Evolutionary conservation across 2,797 vertebrate genomes (phyloP).

Genomic region (Centroberyx gerrardi): DNA sequence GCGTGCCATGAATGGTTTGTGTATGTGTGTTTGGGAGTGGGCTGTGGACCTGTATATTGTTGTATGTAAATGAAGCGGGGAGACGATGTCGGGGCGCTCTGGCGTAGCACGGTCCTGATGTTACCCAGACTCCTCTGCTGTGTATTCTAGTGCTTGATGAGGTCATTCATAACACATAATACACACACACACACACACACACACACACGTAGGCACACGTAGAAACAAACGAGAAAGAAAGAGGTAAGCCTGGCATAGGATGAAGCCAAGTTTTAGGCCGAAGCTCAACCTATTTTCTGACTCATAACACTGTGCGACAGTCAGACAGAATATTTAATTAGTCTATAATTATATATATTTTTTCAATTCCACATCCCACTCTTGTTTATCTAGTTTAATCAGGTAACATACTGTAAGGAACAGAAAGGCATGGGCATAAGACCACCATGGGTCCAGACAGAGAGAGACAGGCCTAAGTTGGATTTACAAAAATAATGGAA

Average conservation of each 20-base stretch:
- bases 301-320: too few relatives aligned
- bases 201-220: constrained; percentile 4
- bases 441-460: neutral
- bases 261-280: neutral
- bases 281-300: neutral
- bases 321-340: too few relatives aligned
- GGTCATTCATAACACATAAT: constrained; percentile 63
- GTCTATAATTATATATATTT: too few relatives aligned
- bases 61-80: constrained; percentile 79
- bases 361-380: too few relatives aligned
- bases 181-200: constrained; percentile 19
- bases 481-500: too few relatives aligned
- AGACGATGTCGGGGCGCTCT: constrained; percentile 46
- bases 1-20: constrained; percentile 72
- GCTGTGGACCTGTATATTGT: constrained; percentile 79
- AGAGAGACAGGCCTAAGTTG: neutral
- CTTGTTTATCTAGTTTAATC: too few relatives aligned
- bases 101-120: constrained; percentile 59
- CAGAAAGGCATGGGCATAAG: too few relatives aligned
- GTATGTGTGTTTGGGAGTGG: constrained; percentile 71
- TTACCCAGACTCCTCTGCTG: constrained; percentile 68
- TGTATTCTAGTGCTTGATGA: constrained; percentile 69
- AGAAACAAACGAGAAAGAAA: constrained; percentile 10
- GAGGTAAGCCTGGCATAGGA: constrained; percentile 10
- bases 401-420: too few relatives aligned